Conservation (phyloP, 2,888 invertebrate species). For the Periphyllus acericola region DNA sequence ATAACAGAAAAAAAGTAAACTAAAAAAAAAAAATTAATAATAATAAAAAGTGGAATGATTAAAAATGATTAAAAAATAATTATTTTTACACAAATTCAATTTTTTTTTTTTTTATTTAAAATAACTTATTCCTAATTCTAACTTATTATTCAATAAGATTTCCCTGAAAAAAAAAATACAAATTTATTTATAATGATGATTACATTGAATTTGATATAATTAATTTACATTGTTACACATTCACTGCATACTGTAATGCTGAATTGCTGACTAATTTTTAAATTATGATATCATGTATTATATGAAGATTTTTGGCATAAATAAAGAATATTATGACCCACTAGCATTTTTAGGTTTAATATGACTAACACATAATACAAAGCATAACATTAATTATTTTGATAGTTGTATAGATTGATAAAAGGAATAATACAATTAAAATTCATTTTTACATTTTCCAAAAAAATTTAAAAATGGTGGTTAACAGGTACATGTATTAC, state of each 20-base stretch:
- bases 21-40: not conserved
- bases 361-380: too few relatives aligned
- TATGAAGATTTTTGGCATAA: too few relatives aligned
- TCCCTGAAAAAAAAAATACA: conserved; percentile 36
- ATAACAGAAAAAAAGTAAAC: not conserved
- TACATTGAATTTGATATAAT: not conserved
- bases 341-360: too few relatives aligned
- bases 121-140: not conserved
- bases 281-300: too few relatives aligned
- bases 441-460: too few relatives aligned
- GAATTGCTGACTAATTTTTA: too few relatives aligned
- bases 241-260: not conserved
- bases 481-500: too few relatives aligned
- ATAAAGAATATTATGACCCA: too few relatives aligned
- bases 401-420: too few relatives aligned
- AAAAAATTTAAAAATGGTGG: too few relatives aligned
- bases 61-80: conserved; percentile 36
- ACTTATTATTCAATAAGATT: not conserved
- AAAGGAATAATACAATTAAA: too few relatives aligned
- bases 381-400: too few relatives aligned
- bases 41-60: conserved; percentile 51
- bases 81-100: not conserved
- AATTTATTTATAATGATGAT: not conserved
- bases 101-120: not conserved
- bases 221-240: not conserved